Evolutionary conservation across 2,888 invertebrate species (phyloP), one percentile per base, ranked within the genome.

Genomic region (Eupithecia subfuscata): DNA sequence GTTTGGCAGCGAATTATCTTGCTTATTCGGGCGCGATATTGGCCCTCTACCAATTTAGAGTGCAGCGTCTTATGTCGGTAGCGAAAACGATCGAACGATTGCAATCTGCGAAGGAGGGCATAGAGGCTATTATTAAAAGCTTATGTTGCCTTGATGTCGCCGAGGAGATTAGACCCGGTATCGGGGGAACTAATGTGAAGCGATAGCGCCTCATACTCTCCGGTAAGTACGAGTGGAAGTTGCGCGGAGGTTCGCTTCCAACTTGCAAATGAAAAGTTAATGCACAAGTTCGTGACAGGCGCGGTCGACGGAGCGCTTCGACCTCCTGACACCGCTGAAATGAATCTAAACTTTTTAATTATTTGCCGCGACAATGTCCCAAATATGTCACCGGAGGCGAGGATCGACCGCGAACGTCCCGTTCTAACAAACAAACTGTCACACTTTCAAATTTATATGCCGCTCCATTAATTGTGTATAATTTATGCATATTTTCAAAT

Each of bases 261-360:
- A 92, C 90, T 92, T 91, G 89, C 89, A 92, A 92, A 93, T 93
- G 92, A 91, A 92, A 93, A 92, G 92, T 92, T 92, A 92, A 92
- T 89, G 91, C 87, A 84, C 86, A 91, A 92, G 87, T 92, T 91
- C 82, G 82, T 89, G 91, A 91, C 91, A 90, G 90, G 86, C 87
- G 87, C 88, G 88, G 88, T 82, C 84, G 84, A 81, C 83, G 86
- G 86, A 86, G 84, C 83, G 82, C 82, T 85, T 86, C 88, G 87
- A 86, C 88, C 88, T 88, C 82, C 86, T 87, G 85, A 85, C 87
- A 84, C 84, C 82, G 86, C 85, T 84, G 82, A 84, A 88, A 91
- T 89, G 86, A 90, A 90, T 89, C 87, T 85, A 84, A 90, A 91
- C 90, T 90, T 92, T 91, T 91, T 90, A 91, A 91, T 91, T 90